Percentiles rank a stretch among this genome's conserved stretches.
Conservation (phyloP, 2,113 vertebrate species). For the Leucoraja erinaceus region DNA sequence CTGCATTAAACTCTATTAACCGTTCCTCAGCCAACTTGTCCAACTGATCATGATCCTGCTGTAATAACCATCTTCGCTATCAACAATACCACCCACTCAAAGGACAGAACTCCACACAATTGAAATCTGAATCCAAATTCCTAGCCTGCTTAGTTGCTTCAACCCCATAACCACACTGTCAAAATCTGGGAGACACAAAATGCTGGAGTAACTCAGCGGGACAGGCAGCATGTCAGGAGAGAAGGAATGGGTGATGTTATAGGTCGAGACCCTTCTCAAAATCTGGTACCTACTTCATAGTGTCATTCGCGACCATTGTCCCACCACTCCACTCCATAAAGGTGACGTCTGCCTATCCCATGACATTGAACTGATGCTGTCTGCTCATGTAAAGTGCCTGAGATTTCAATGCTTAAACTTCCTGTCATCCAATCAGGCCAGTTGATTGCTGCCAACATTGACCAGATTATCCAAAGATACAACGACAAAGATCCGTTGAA, state of each 20-base stretch:
- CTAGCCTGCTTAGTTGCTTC: not conserved
- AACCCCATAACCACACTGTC: not conserved
- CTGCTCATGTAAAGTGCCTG: not conserved
- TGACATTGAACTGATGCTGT: not conserved
- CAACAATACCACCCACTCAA: too few relatives aligned
- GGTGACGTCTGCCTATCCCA: not conserved
- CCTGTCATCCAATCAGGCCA: constrained; percentile 44
- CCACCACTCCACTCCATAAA: not conserved
- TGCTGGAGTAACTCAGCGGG: not conserved
- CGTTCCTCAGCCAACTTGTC: too few relatives aligned
- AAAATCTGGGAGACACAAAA: not conserved
- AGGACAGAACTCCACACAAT: not conserved
- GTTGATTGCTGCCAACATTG: constrained; percentile 43
- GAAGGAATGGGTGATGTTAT: too few relatives aligned
- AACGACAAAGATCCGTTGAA: not conserved
- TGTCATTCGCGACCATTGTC: not conserved
- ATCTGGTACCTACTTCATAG: not conserved
- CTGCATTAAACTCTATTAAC: too few relatives aligned
- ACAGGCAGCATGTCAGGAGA: not conserved
- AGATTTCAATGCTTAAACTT: not conserved
- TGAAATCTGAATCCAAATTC: not conserved
- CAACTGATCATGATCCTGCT: too few relatives aligned
- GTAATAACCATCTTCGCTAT: too few relatives aligned
- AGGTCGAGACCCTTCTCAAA: not conserved
- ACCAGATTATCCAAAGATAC: constrained; percentile 39